phyloP scores from a whole-genome alignment of 1,140 invertebrate species.

The Leptopilina boulardi region DNA sequence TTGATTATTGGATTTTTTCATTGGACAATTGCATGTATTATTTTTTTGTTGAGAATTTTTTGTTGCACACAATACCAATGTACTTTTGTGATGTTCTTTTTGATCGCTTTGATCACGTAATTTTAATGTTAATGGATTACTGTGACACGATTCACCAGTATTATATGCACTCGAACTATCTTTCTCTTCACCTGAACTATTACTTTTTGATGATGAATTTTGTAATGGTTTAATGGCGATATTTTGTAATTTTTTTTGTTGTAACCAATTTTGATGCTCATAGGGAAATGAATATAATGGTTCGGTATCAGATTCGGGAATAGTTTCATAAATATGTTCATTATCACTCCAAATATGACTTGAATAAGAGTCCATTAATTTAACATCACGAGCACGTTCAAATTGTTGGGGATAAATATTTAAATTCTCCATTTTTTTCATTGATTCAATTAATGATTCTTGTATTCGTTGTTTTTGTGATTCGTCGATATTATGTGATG shows the following conservation, averaged over 20 bases:
- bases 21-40: constrained; percentile 66
- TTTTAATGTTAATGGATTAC: constrained; percentile 81
- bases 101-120: constrained; percentile 76
- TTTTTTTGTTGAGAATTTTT: constrained; percentile 51
- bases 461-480: constrained; percentile 52
- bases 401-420: constrained; percentile 57
- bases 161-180: constrained; percentile 87
- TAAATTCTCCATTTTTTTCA: constrained; percentile 65
- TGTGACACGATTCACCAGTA: constrained; percentile 85
- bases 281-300: constrained; percentile 83
- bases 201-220: constrained; percentile 74
- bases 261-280: constrained; percentile 69
- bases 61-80: constrained; percentile 73
- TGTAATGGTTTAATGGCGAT: constrained; percentile 41
- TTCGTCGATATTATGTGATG: constrained; percentile 41
- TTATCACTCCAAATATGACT: constrained; percentile 73
- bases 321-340: constrained; percentile 84
- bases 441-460: constrained; percentile 65
- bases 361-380: constrained; percentile 65
- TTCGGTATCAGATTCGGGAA: constrained; percentile 81
- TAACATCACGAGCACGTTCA: constrained; percentile 50
- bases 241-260: constrained; percentile 36
- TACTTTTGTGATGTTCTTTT: constrained; percentile 74
- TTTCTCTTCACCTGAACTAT: constrained; percentile 78
- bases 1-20: constrained; percentile 61